Conservation (phyloP, 2,113 vertebrate genomes). For the Pardalotus punctatus region DNA sequence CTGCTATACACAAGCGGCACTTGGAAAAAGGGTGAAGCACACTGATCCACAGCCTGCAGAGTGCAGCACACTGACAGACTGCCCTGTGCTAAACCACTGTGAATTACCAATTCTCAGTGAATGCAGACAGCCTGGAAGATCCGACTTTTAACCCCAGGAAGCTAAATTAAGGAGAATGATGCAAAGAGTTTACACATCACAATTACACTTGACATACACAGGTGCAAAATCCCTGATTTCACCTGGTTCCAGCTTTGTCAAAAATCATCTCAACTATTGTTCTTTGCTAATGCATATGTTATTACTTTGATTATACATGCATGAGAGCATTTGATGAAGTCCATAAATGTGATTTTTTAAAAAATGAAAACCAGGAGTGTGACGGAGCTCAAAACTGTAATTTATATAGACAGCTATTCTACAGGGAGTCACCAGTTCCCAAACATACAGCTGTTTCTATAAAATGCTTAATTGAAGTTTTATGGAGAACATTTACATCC, state of each 20-base stretch:
- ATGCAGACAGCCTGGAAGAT: neutral
- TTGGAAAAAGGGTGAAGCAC: neutral
- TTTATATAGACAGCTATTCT: neutral
- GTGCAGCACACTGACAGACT: fast-evolving
- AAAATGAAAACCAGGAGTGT: neutral
- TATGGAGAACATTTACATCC: neutral
- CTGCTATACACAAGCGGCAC: neutral
- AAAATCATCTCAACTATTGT: neutral
- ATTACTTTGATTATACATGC: neutral
- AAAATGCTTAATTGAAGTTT: neutral
- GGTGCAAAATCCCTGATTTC: neutral
- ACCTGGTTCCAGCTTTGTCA: neutral
- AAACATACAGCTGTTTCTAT: neutral
- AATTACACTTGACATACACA: neutral
- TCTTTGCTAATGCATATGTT: neutral
- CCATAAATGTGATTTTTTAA: neutral
- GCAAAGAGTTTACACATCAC: neutral
- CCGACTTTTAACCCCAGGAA: neutral
- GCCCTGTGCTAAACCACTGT: neutral
- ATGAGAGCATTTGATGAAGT: neutral
- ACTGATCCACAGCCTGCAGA: neutral
- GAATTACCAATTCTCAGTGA: neutral
- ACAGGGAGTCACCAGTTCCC: neutral
- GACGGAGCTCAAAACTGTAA: neutral
- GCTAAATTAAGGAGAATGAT: neutral